Evolutionary conservation across 2,113 vertebrate genomes (phyloP), one percentile per base, ranked within the genome.

Genomic region (Mastomys natalensis): DNA sequence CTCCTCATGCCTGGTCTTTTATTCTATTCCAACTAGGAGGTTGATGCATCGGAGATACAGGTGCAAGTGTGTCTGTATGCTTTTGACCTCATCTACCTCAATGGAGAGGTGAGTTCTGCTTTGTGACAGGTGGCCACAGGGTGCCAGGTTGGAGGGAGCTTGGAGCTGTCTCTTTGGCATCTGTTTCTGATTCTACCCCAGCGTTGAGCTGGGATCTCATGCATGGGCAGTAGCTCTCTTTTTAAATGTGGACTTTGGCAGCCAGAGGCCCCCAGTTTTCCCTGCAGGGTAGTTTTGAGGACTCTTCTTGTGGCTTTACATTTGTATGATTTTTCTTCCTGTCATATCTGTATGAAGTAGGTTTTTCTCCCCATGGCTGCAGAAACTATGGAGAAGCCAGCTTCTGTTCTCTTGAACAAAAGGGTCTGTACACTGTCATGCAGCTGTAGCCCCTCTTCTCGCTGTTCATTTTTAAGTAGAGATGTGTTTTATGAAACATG

Each of bases 31-130:
- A 1, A 87, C 70, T 97, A 99, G 99, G 99, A 99, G 66, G 99
- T 99, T 78, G 99, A 99, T 1, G 99, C 99, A 0, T 98, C 99
- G 0, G 99, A 99, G 91, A 99, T 99, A 97, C 99, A 99, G 97
- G 99, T 99, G 86, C 99, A 99, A 91, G 99, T 99, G 94, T 99
- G 99, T 24, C 97, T 99, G 48, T 99, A 99, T 0, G 99, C 99
- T 96, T 99, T 99, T 1, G 99, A 99, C 98, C 98, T 99, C 91
- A 99, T 99, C 72, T 99, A 99, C 96, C 98, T 99, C 72, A 99
- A 99, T 0, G 99, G 99, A 95, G 98, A 99, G 99, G 99, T 99
- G 97, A 99, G 98, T 96, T 45, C 48, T 0, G 43, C 64, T 5
- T n/a, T 9, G 1, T 15, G 70, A 24, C 73, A 3, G 58, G 26